Evolutionary conservation across 2,113 vertebrate species (phyloP).

Genomic region (Sander vitreus): DNA sequence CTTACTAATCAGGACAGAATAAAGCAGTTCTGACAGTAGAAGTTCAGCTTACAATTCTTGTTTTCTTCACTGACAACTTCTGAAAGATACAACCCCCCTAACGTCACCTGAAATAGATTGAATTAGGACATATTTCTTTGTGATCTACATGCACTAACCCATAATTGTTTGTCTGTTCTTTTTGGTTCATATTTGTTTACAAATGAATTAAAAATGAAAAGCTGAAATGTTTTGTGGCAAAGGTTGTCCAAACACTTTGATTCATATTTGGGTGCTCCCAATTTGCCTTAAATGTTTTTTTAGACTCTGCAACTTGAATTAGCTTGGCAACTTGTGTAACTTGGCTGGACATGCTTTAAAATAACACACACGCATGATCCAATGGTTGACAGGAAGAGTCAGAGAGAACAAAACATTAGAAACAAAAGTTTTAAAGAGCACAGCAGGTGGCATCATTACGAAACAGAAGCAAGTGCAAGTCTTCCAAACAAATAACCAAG

Average conservation of each 20-base stretch:
- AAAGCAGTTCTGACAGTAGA: not conserved
- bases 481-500: not conserved
- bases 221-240: conserved; percentile 1
- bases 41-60: not conserved
- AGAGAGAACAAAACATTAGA: not conserved
- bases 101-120: not conserved
- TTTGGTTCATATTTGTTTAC: conserved; percentile 7
- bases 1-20: not conserved
- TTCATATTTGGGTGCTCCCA: not conserved
- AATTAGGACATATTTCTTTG: conserved; percentile 3
- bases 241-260: not conserved
- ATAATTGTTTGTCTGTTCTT: not conserved
- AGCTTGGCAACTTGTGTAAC: not conserved
- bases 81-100: not conserved
- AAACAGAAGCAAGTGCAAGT: not conserved
- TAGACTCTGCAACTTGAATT: conserved; percentile 1
- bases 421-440: conserved; percentile 9
- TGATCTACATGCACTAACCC: not conserved
- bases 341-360: not conserved
- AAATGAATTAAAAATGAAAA: conserved; percentile 31
- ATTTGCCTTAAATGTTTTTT: not conserved
- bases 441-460: conserved; percentile 38
- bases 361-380: not conserved
- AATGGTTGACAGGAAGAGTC: not conserved
- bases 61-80: not conserved